Percentiles rank a stretch among this genome's conserved stretches.
Conservation (phyloP, 2,888 invertebrate species). For the Sphaeridia pumilis region DNA sequence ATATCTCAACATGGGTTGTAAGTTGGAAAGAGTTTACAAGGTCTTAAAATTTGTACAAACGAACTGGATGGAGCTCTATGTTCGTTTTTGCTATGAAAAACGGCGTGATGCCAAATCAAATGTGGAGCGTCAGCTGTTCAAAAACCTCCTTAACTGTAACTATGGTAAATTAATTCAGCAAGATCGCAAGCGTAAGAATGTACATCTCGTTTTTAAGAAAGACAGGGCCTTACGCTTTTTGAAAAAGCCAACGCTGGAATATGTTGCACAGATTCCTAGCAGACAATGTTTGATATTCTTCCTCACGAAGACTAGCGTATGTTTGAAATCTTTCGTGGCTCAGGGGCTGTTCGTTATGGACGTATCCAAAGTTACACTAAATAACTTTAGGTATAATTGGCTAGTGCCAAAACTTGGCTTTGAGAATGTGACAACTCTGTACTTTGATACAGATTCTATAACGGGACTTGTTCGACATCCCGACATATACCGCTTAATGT, state of each 20-base stretch:
- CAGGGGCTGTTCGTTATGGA: background rate
- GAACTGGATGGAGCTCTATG: background rate
- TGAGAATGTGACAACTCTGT: background rate
- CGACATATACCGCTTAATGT: background rate
- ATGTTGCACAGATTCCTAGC: no score
- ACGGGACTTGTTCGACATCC: background rate
- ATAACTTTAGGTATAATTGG: background rate
- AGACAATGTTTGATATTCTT: no score
- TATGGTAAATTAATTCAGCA: background rate
- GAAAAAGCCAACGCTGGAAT: background rate
- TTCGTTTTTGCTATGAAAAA: background rate
- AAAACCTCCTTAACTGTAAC: background rate
- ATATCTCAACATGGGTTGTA: no score
- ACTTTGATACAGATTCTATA: background rate
- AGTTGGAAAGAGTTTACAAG: background rate
- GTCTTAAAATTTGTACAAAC: background rate
- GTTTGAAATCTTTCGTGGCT: background rate
- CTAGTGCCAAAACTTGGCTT: background rate
- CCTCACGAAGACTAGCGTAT: no score
- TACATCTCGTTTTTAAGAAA: background rate
- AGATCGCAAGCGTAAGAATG: background rate
- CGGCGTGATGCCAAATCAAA: background rate
- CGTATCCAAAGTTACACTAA: background rate
- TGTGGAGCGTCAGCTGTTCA: background rate
- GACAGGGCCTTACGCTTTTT: background rate